Evolutionary conservation across 2,797 vertebrate genomes (phyloP).

Genomic region (Podarcis lilfordi): DNA sequence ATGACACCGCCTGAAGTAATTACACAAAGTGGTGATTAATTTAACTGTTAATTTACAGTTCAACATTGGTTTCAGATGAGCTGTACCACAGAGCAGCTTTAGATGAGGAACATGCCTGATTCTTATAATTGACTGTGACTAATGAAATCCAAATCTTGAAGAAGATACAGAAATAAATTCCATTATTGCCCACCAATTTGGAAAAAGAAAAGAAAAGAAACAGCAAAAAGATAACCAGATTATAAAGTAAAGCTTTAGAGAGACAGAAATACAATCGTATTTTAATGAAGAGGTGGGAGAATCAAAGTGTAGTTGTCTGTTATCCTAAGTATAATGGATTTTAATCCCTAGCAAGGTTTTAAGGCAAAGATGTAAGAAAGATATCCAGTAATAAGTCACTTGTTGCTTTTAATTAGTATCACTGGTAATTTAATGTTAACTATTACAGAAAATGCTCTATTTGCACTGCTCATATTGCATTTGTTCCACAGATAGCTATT

Average conservation of each 20-base stretch:
- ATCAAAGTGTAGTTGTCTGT: neutral
- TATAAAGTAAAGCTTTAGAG: neutral
- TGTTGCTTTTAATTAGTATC: neutral
- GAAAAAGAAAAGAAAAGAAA: neutral
- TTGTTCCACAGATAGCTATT: neutral
- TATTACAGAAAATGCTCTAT: too few relatives aligned
- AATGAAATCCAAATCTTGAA: constrained; percentile 28
- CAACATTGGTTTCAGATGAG: constrained; percentile 30
- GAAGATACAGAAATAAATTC: constrained; percentile 34
- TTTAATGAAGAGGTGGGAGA: neutral
- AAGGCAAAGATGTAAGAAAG: neutral
- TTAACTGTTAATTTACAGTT: constrained; percentile 28
- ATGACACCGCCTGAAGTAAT: constrained; percentile 28
- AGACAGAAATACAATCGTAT: neutral
- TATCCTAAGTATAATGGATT: neutral
- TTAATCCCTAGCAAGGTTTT: neutral
- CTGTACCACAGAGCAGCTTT: constrained; percentile 9
- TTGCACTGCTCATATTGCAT: neutral
- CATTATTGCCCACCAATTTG: neutral
- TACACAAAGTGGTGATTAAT: constrained; percentile 33
- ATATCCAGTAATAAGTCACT: neutral
- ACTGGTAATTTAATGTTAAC: neutral
- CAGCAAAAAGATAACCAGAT: neutral
- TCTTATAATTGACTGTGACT: constrained; percentile 26
- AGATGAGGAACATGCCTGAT: constrained; percentile 21